Conservation (phyloP, 1,140 invertebrate genomes). For the Euura saliciscinereae region DNA sequence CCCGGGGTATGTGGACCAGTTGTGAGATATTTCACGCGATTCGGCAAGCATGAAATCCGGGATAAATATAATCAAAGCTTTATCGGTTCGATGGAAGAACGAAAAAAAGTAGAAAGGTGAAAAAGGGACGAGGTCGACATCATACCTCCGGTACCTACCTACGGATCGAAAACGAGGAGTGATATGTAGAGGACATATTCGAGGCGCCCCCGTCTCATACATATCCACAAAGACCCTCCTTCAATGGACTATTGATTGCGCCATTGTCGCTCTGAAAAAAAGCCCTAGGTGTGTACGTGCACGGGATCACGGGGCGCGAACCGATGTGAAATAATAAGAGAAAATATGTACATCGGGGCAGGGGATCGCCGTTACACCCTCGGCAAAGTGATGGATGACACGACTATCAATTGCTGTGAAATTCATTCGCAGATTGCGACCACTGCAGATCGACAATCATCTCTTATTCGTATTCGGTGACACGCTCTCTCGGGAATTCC, state of each 20-base stretch:
- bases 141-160: too few species aligned
- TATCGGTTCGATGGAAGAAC: neutral
- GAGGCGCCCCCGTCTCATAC: neutral
- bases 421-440: constrained; percentile 14
- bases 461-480: constrained; percentile 11
- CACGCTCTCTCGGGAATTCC: neutral
- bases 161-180: neutral
- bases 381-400: constrained; percentile 20
- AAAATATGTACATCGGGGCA: neutral
- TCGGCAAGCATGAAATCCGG: neutral
- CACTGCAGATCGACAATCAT: constrained; percentile 11
- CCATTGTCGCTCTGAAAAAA: constrained; percentile 22
- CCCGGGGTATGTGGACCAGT: neutral
- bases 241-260: constrained; percentile 31
- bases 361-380: neutral
- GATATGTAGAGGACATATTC: neutral
- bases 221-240: neutral
- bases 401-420: constrained; percentile 9
- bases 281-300: neutral
- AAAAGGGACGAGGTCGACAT: too few species aligned
- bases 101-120: neutral
- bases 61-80: neutral
- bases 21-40: neutral
- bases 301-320: constrained; percentile 3
- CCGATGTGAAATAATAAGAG: constrained; percentile 11